Percentiles rank a stretch among this genome's conserved stretches.
Conservation (phyloP, 2,113 vertebrate genomes). For the Leuciscus idus region DNA sequence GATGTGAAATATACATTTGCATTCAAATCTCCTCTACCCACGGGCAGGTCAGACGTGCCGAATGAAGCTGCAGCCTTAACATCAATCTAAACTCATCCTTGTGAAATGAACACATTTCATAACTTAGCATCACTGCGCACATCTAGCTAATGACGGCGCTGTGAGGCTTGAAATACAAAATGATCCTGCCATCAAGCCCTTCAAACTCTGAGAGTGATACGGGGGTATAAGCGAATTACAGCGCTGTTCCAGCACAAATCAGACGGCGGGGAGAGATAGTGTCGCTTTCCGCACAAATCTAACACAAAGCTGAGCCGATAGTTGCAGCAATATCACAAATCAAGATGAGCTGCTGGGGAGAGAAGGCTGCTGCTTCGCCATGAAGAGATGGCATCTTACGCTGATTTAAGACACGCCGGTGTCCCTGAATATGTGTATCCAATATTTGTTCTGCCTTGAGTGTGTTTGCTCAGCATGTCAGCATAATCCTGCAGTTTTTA, state of each 20-base stretch:
- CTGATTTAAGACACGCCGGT: constrained; percentile 44
- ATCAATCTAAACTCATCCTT: constrained; percentile 43
- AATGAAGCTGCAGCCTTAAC: constrained; percentile 34
- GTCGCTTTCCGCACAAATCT: constrained; percentile 39
- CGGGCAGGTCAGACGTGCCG: neutral
- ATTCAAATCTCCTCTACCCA: constrained; percentile 45
- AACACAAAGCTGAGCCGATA: constrained; percentile 26
- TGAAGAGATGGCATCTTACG: constrained; percentile 53
- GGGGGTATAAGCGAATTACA: constrained; percentile 43
- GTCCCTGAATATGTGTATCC: constrained; percentile 49
- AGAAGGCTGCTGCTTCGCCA: constrained; percentile 15
- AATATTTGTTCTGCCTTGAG: constrained; percentile 51
- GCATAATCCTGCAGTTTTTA: constrained; percentile 45
- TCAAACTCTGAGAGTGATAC: constrained; percentile 32
- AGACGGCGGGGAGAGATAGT: constrained; percentile 44
- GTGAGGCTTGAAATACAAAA: constrained; percentile 47
- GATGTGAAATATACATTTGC: constrained; percentile 41
- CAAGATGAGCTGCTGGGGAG: constrained; percentile 14
- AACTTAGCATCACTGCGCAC: constrained; percentile 2
- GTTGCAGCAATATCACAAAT: constrained; percentile 50
- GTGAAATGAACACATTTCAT: constrained; percentile 29
- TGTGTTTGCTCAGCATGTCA: constrained; percentile 51
- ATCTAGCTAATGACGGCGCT: constrained; percentile 36
- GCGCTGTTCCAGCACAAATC: constrained; percentile 44
- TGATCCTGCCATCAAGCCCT: constrained; percentile 43